Evolutionary conservation across 2,113 vertebrate species (phyloP), one percentile per base, ranked within the genome.

Genomic region (Onychostruthus taczanowskii): DNA sequence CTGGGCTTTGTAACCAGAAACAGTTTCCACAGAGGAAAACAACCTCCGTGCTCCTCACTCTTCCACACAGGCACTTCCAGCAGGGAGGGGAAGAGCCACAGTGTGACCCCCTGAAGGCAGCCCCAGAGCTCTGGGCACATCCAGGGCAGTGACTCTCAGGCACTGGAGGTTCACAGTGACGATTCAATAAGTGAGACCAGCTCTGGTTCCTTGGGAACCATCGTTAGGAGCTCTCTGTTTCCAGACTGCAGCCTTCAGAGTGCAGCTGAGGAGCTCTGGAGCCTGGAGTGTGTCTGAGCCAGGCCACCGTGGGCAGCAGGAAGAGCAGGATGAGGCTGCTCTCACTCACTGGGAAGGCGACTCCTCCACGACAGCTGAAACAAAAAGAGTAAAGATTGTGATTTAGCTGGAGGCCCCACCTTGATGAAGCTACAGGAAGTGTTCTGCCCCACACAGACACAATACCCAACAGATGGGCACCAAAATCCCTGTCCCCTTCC

Each of bases 321-420:
- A 6, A 69, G 35, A 80, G 73, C 41, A 89, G 90, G 76, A 76
- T 55, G 23, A 2, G 24, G 39, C 76, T 20, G 47, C 72, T 74
- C 55, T 17, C 4, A 44, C 76, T 98, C 97, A 98, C 4, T 97
- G 96, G 2, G 98, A 87, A 26, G 86, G 84, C 0, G 95, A 89
- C 31, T 98, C 98, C 66, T 98, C 98, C 31, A 93, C 52, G 0
- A 96, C 82, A 2, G 98, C 98, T 98, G 95, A 55, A 97, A 96
- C 47, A 79, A 47, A 96, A 76, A 80, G 81, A 47, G 31, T 50
- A 94, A 81, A 89, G 35, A 69, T 8, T 20, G 33, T 61, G 46
- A 79, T 63, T 73, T 41, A 93, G 50, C 58, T 9, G 3, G 33
- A 66, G 92, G 24, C 7, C 1, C 22, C 49, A 17, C 28, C 9